These are phyloP conservation scores for Chironomus tentans DNA, from an alignment of 2,888 invertebrate species.

Conservation along the genomic window DNA sequence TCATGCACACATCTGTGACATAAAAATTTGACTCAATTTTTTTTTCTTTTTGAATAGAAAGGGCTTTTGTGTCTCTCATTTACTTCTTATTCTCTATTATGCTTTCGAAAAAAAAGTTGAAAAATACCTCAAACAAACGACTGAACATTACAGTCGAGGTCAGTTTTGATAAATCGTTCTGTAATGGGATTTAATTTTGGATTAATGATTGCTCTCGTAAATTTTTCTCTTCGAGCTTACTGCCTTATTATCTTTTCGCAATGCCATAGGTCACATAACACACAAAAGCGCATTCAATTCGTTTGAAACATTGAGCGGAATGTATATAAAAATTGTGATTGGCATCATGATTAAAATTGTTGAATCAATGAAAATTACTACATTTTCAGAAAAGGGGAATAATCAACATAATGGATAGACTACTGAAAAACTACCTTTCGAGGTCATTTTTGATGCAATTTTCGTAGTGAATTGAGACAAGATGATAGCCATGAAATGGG, in stretches of 20 bases:
- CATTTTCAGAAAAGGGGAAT: background rate
- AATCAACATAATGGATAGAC: too few relatives aligned
- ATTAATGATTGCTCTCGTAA: conserved; percentile 7
- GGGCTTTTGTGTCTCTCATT: conserved; percentile 2
- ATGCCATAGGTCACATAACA: conserved; percentile 11
- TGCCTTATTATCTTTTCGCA: background rate
- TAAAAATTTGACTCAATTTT: conserved; percentile 2
- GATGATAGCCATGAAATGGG: too few relatives aligned
- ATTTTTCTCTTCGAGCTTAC: background rate
- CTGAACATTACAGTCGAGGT: background rate
- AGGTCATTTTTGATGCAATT: too few relatives aligned
- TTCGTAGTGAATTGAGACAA: too few relatives aligned
- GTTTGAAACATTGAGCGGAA: background rate
- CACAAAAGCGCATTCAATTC: background rate
- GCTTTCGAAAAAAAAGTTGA: background rate
- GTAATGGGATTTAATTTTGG: conserved; percentile 17
- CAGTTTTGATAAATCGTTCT: conserved; percentile 2
- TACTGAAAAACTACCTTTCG: too few relatives aligned
- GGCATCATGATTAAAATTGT: background rate
- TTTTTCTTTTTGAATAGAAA: conserved; percentile 5
- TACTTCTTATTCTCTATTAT: background rate
- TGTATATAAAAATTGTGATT: background rate
- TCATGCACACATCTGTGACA: background rate
- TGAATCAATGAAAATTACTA: background rate
- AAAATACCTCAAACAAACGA: background rate